These are phyloP conservation scores for Cenopis cana DNA, from an alignment of 2,888 invertebrate species.

Conservation along the genomic window DNA sequence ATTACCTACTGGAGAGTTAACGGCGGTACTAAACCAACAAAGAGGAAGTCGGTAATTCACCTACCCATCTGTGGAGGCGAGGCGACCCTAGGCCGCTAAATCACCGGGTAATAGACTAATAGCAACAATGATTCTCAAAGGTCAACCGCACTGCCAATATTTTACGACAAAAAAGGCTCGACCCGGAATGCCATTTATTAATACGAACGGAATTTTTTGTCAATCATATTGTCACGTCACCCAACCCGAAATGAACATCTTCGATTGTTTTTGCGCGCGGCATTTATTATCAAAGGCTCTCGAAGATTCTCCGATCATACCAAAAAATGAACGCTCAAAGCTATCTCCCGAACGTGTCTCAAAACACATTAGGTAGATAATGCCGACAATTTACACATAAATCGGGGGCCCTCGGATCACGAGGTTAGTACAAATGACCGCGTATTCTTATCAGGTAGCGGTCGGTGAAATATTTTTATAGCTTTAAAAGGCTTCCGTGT, in stretches of 20 bases:
- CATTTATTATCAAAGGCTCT: constrained; percentile 52
- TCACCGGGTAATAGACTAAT: constrained; percentile 80
- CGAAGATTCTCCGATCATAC: constrained; percentile 9
- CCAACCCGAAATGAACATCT: constrained; percentile 56
- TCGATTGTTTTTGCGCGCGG: constrained; percentile 60
- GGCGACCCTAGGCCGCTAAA: constrained; percentile 70
- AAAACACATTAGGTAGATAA: constrained; percentile 61
- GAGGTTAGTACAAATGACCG: constrained; percentile 76
- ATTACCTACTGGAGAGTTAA: constrained; percentile 68
- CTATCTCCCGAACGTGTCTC: constrained; percentile 71
- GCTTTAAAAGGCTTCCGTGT: constrained; percentile 74
- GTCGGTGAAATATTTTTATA: constrained; percentile 80
- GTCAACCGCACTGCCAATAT: constrained; percentile 76
- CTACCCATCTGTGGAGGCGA: constrained; percentile 69
- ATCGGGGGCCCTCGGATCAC: constrained; percentile 66
- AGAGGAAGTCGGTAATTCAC: constrained; percentile 78
- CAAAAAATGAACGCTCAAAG: constrained; percentile 54
- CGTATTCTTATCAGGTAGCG: constrained; percentile 82
- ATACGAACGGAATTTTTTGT: constrained; percentile 61
- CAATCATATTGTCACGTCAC: constrained; percentile 66
- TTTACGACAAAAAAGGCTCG: constrained; percentile 72
- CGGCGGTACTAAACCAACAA: constrained; percentile 75
- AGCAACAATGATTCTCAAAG: constrained; percentile 78
- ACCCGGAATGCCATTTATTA: constrained; percentile 64
- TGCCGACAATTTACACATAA: constrained; percentile 65